phyloP scores from a whole-genome alignment of 2,888 invertebrate species.

The Drosophila flavopinicola region DNA sequence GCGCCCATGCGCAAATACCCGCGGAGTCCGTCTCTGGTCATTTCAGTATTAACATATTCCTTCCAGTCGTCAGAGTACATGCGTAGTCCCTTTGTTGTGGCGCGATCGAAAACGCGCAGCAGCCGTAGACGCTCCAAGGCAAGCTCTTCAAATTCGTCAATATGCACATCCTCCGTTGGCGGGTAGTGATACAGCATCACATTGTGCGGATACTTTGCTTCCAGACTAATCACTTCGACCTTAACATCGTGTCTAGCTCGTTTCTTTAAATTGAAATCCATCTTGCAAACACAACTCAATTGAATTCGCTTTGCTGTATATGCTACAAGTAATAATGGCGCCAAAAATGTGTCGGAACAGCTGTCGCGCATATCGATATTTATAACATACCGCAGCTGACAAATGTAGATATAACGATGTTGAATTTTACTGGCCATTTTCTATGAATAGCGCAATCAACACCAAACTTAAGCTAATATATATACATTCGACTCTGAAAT shows the following conservation, averaged over 20 bases:
- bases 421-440: no score
- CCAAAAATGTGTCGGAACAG: slow-evolving; percentile 43
- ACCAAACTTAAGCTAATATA: no score
- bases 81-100: slow-evolving; percentile 88
- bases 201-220: slow-evolving; percentile 88
- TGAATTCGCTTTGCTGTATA: not conserved
- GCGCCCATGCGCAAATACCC: slow-evolving; percentile 87
- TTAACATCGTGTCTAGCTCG: slow-evolving; percentile 70
- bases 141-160: slow-evolving; percentile 94
- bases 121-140: slow-evolving; percentile 93
- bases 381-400: no score
- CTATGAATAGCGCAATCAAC: no score
- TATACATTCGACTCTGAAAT: no score
- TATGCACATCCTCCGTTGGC: slow-evolving; percentile 89
- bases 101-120: slow-evolving; percentile 90
- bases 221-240: slow-evolving; percentile 83
- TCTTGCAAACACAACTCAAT: slow-evolving; percentile 21
- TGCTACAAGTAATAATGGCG: slow-evolving; percentile 23
- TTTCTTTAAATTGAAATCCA: slow-evolving; percentile 79
- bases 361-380: slow-evolving; percentile 29
- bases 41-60: slow-evolving; percentile 87
- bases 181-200: slow-evolving; percentile 91
- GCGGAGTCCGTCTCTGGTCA: slow-evolving; percentile 89
- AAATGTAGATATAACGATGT: no score
- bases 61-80: slow-evolving; percentile 89